Percentiles rank a stretch among this genome's conserved stretches.
phyloP scores from a whole-genome alignment of 2,113 vertebrate genomes.

The Cyrtonyx montezumae region DNA sequence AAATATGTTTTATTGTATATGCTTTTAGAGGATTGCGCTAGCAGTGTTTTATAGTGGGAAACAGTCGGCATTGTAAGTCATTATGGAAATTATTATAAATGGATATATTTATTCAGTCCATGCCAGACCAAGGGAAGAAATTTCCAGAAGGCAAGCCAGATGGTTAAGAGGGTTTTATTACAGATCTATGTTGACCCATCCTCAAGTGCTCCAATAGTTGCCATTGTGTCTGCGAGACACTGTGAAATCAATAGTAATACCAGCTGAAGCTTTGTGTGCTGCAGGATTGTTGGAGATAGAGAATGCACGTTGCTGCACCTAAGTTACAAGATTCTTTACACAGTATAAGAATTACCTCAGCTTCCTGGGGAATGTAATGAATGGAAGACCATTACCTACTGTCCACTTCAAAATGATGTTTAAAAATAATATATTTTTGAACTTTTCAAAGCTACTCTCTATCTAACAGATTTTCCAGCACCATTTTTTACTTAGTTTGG shows the following conservation, averaged over 20 bases:
- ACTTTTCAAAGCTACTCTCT: not conserved
- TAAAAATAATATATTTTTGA: not conserved
- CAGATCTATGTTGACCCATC: conserved; percentile 20
- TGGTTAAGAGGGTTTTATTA: conserved; percentile 46
- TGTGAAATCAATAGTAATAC: not conserved
- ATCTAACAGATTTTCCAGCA: not conserved
- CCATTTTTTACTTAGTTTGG: not conserved
- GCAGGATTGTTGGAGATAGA: not conserved
- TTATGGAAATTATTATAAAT: conserved; percentile 54
- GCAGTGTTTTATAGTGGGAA: not conserved
- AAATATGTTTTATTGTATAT: not conserved
- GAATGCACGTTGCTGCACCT: not conserved
- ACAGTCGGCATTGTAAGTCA: not conserved
- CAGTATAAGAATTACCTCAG: not conserved
- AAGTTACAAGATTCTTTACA: not conserved
- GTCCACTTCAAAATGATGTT: not conserved
- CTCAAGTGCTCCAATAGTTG: not conserved
- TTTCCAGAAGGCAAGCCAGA: conserved; percentile 64
- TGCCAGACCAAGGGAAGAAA: not conserved
- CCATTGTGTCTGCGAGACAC: not conserved
- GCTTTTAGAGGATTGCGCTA: not conserved
- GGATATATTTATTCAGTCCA: conserved; percentile 30
- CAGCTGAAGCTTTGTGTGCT: not conserved
- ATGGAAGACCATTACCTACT: not conserved
- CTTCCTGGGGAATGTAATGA: not conserved